These are phyloP conservation scores for Volucella zonaria DNA, from an alignment of 2,888 invertebrate species.

Conservation along the genomic window DNA sequence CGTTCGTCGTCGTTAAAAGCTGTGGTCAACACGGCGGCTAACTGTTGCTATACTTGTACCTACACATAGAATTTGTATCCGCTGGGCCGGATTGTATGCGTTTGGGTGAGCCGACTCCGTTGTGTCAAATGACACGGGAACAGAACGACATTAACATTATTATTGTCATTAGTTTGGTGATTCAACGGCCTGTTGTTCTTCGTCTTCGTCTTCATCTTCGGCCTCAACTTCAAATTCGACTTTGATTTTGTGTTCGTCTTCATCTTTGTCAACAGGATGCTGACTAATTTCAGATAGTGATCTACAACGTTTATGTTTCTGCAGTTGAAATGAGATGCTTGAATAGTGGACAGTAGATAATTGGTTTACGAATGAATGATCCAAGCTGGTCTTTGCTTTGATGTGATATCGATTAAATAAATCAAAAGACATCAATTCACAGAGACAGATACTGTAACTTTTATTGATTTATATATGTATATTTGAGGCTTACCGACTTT, in stretches of 20 bases:
- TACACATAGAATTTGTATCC: conserved; percentile 18
- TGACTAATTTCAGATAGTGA: conserved; percentile 75
- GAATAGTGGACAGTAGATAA: conserved; percentile 43
- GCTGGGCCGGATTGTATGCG: conserved; percentile 24
- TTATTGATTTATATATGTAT: too few species aligned
- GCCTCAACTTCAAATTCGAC: conserved; percentile 36
- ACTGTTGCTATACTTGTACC: conserved; percentile 30
- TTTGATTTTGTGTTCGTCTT: background rate
- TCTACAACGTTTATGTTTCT: conserved; percentile 59
- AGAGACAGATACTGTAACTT: too few species aligned
- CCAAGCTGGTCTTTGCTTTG: conserved; percentile 37
- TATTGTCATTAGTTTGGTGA: conserved; percentile 66
- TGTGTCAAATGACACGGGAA: conserved; percentile 60
- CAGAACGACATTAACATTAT: conserved; percentile 65
- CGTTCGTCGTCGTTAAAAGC: conserved; percentile 68
- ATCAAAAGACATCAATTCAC: conserved; percentile 32
- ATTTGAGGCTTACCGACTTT: too few species aligned
- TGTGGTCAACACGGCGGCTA: conserved; percentile 56
- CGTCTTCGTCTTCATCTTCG: conserved; percentile 65
- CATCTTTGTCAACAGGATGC: conserved; percentile 72
- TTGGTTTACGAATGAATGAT: conserved; percentile 46
- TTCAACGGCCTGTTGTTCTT: conserved; percentile 61
- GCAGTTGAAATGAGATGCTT: conserved; percentile 50
- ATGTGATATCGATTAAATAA: conserved; percentile 40
- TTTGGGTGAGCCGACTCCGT: conserved; percentile 42